Conservation (phyloP, 2,797 vertebrate genomes). For the Nothura maculosa region DNA sequence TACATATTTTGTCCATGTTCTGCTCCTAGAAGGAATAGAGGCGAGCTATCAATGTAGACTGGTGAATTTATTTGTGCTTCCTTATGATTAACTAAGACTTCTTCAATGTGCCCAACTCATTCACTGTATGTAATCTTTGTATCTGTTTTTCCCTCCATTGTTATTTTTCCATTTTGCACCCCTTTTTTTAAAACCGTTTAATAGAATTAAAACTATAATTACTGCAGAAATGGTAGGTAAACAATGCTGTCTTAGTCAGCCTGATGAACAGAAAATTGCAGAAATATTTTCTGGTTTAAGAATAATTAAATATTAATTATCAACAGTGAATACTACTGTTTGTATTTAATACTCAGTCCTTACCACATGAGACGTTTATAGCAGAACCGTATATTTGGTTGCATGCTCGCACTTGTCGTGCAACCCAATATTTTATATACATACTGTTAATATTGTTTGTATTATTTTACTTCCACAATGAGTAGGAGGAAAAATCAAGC, state of each 20-base stretch:
- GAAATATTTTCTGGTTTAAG: neutral
- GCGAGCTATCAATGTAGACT: neutral
- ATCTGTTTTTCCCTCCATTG: neutral
- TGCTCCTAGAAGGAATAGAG: neutral
- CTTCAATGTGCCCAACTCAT: neutral
- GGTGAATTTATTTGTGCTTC: neutral
- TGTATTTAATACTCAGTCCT: neutral
- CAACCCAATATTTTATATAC: neutral
- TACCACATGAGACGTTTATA: neutral
- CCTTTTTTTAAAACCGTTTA: neutral
- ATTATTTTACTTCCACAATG: neutral
- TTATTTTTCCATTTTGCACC: neutral
- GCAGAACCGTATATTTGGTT: neutral
- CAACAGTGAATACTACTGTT: fast-evolving
- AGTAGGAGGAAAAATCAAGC: neutral
- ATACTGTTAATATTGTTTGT: neutral
- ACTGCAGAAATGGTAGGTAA: neutral
- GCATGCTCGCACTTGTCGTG: neutral
- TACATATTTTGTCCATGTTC: neutral
- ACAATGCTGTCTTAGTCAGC: neutral
- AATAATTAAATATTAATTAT: neutral
- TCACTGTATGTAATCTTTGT: neutral
- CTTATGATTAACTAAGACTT: neutral
- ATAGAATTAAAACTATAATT: neutral
- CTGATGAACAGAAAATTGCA: neutral